A percentile compares a stretch with the other conserved stretches of the same genome.
Conservation (phyloP, 2,888 invertebrate species). For the Lithophane ornitopus region DNA sequence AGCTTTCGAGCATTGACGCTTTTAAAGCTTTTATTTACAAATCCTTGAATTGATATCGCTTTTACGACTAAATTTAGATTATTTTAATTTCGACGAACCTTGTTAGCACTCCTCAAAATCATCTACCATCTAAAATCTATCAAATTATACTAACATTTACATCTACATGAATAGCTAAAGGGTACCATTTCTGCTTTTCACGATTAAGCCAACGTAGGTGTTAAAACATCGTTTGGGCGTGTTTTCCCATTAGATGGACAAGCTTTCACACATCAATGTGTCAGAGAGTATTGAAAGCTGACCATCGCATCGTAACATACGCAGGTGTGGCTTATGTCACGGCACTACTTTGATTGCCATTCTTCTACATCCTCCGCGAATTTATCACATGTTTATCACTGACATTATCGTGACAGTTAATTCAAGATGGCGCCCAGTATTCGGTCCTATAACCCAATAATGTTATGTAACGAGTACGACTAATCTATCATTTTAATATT, state of each 20-base stretch:
- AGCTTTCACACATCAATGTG: conserved; percentile 59
- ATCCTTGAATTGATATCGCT: neutral
- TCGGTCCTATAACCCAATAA: neutral
- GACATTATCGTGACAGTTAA: conserved; percentile 35
- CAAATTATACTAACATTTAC: neutral
- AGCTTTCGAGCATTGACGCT: neutral
- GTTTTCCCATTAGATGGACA: conserved; percentile 34
- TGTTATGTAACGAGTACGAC: conserved; percentile 14
- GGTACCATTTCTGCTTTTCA: conserved; percentile 14
- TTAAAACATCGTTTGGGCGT: conserved; percentile 45
- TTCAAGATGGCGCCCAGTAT: conserved; percentile 38
- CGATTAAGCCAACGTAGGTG: conserved; percentile 39
- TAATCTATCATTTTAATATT: conserved; percentile 37
- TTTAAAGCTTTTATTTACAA: neutral
- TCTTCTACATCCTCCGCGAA: conserved; percentile 34
- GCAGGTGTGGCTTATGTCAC: conserved; percentile 31
- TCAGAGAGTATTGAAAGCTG: conserved; percentile 40
- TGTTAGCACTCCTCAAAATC: neutral
- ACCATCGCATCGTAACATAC: conserved; percentile 17
- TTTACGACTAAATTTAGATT: neutral
- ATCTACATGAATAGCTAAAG: neutral
- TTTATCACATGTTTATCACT: conserved; percentile 24
- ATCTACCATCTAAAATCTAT: neutral
- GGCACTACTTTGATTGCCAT: conserved; percentile 30
- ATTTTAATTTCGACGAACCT: neutral